Percentiles rank a stretch among this genome's conserved stretches.
Evolutionary conservation across 1,140 invertebrate genomes (phyloP).

Genomic region (Drosophila parvula): DNA sequence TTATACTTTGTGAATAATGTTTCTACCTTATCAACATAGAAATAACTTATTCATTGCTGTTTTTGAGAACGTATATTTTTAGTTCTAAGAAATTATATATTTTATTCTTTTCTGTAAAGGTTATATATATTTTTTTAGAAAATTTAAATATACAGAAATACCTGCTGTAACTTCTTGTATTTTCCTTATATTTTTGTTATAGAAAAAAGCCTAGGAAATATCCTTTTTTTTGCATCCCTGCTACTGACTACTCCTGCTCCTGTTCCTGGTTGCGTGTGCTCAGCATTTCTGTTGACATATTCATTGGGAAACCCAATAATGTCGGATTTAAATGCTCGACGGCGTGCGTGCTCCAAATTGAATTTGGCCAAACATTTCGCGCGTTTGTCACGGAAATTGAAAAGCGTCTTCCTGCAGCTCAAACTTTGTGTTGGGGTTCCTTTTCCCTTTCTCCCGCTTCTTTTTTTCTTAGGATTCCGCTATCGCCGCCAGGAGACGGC

Average conservation of each 20-base stretch:
- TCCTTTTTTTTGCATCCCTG: neutral
- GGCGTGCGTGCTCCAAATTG: constrained; percentile 62
- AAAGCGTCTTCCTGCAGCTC: constrained; percentile 50
- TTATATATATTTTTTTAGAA: too few species aligned
- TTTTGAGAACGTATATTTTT: too few species aligned
- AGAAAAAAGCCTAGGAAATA: neutral
- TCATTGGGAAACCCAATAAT: constrained; percentile 80
- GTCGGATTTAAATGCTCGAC: constrained; percentile 77
- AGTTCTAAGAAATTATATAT: too few species aligned
- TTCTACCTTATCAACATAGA: too few species aligned
- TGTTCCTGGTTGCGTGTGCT: constrained; percentile 34
- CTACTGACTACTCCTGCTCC: neutral
- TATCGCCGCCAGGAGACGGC: constrained; percentile 53
- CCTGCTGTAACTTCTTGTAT: neutral
- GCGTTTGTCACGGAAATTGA: constrained; percentile 79
- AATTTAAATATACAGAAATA: too few species aligned
- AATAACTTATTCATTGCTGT: too few species aligned
- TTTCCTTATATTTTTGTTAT: neutral
- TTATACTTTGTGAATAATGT: neutral
- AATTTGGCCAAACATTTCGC: constrained; percentile 64
- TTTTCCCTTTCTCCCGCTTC: constrained; percentile 19
- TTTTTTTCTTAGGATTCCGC: constrained; percentile 16
- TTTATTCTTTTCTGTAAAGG: too few species aligned
- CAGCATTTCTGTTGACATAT: constrained; percentile 77
- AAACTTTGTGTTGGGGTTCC: constrained; percentile 31